phyloP scores from a whole-genome alignment of 2,888 invertebrate genomes.

The Ptilodon capucinus region DNA sequence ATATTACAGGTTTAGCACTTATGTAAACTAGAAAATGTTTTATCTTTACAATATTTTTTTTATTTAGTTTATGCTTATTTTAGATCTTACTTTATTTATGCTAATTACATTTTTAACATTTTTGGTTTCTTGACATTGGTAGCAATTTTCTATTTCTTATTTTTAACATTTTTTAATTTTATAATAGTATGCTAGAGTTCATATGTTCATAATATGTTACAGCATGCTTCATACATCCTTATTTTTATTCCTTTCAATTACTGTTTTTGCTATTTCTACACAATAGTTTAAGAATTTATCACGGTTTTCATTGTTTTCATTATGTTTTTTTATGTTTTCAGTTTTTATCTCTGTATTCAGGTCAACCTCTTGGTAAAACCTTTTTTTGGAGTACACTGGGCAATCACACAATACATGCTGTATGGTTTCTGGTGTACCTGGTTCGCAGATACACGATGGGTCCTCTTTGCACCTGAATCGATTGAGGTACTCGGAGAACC shows the following conservation, averaged over 20 bases:
- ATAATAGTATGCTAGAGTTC: too few relatives aligned
- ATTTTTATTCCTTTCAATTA: not conserved
- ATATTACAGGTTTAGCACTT: too few relatives aligned
- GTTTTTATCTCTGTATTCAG: not conserved
- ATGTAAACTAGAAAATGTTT: too few relatives aligned
- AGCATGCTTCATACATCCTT: too few relatives aligned
- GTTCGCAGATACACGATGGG: conserved; percentile 10
- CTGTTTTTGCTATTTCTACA: not conserved
- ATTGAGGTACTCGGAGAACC: conserved; percentile 2
- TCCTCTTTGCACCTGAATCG: conserved; percentile 9
- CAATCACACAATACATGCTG: not conserved
- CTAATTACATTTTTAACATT: too few relatives aligned
- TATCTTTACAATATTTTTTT: too few relatives aligned
- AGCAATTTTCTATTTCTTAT: too few relatives aligned
- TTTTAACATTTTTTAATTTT: too few relatives aligned
- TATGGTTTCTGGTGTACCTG: not conserved
- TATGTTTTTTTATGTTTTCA: not conserved
- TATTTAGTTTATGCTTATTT: too few relatives aligned
- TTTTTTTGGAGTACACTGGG: not conserved
- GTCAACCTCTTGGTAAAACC: not conserved
- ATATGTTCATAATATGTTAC: too few relatives aligned
- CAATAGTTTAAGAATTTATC: not conserved
- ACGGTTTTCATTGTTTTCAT: not conserved
- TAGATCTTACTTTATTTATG: too few relatives aligned
- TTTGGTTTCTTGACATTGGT: too few relatives aligned